These are phyloP conservation scores for Isaurus tuberculatus DNA, from an alignment of 92 coral and sea anemone species.

Conservation along the genomic window DNA sequence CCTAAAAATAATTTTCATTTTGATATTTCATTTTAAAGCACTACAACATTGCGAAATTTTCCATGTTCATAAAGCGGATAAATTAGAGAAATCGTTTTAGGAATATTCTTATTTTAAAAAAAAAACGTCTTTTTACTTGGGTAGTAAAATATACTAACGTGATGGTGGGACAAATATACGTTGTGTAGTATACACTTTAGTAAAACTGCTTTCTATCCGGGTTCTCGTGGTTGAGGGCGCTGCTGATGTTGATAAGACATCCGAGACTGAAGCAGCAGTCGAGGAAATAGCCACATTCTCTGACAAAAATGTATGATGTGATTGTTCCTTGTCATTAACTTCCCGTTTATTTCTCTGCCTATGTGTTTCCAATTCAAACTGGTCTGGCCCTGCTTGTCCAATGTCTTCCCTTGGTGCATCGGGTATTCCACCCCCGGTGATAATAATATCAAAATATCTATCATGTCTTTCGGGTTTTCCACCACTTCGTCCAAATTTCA, in stretches of 20 bases:
- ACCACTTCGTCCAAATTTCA: constrained; percentile 31
- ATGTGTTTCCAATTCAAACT: not conserved
- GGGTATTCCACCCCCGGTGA: not conserved
- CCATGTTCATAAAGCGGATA: too few relatives aligned
- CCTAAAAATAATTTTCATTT: too few relatives aligned
- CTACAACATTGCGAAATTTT: too few relatives aligned
- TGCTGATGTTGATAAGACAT: not conserved
- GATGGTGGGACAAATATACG: not conserved
- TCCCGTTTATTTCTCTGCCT: constrained; percentile 5
- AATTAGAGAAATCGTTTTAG: too few relatives aligned
- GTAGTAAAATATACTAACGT: not conserved
- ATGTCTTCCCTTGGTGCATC: not conserved
- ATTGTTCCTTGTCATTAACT: not conserved
- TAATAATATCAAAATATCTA: constrained; percentile 5
- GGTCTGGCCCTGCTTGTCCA: not conserved
- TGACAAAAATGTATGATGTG: too few relatives aligned
- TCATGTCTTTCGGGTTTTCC: constrained; percentile 12
- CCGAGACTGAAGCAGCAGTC: not conserved
- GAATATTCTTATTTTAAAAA: too few relatives aligned
- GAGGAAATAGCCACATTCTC: too few relatives aligned
- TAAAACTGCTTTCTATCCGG: not conserved
- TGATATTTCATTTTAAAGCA: too few relatives aligned
- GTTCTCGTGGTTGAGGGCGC: not conserved
- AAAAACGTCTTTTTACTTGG: too few relatives aligned
- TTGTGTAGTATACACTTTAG: not conserved